A percentile compares a stretch with the other conserved stretches of the same genome.
phyloP scores from a whole-genome alignment of 1,140 invertebrate species.

The Euura lappo region DNA sequence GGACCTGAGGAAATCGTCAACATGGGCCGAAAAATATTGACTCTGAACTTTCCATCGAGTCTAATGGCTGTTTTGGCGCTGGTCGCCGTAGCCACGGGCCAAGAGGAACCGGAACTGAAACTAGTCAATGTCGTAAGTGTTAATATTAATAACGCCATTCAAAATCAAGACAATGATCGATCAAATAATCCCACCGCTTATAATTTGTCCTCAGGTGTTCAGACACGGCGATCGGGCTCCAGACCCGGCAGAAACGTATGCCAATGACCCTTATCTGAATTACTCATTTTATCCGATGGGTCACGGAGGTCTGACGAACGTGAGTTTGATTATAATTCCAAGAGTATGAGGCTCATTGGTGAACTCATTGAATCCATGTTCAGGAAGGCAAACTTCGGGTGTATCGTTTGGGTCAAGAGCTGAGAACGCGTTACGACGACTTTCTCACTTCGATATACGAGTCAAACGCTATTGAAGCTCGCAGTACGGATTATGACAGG shows the following conservation, averaged over 20 bases:
- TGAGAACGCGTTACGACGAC: conserved; percentile 43
- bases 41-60: too few species aligned
- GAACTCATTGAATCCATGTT: conserved; percentile 9
- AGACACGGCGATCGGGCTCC: conserved; percentile 80
- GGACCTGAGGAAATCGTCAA: too few species aligned
- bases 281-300: conserved; percentile 71
- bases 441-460: conserved; percentile 49
- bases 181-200: too few species aligned
- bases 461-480: conserved; percentile 52
- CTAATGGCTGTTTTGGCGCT: too few species aligned
- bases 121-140: conserved; percentile 3
- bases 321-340: conserved; percentile 53
- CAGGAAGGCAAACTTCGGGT: conserved; percentile 52
- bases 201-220: conserved; percentile 63
- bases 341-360: too few species aligned
- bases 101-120: background rate
- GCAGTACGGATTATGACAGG: conserved; percentile 62
- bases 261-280: conserved; percentile 64
- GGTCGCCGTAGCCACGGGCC: too few species aligned
- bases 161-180: too few species aligned
- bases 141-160: too few species aligned
- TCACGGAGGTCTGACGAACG: conserved; percentile 75
- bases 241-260: conserved; percentile 72
- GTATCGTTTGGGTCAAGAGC: conserved; percentile 48
- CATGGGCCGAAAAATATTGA: too few species aligned